Evolutionary conservation across 2,888 invertebrate species (phyloP).

Genomic region (Pasiphila rectangulata): DNA sequence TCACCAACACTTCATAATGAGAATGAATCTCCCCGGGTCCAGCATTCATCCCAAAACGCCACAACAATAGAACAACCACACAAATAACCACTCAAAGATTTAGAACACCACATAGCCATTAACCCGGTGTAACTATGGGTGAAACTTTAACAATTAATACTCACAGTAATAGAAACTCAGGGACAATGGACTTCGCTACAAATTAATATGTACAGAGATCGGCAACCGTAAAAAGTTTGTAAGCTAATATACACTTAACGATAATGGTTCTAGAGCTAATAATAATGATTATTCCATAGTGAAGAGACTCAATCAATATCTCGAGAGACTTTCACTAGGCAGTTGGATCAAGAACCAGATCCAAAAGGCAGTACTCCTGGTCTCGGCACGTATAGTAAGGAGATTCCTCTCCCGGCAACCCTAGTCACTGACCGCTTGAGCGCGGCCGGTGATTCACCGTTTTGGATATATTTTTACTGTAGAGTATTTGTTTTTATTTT

Average conservation of each 20-base stretch:
- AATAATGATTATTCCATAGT: too few species aligned
- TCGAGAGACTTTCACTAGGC: too few species aligned
- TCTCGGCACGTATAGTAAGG: too few species aligned
- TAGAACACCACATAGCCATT: slow-evolving; percentile 66
- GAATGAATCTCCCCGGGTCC: slow-evolving; percentile 42
- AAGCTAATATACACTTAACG: slow-evolving; percentile 1
- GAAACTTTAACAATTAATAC: slow-evolving; percentile 73
- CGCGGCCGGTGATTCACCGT: too few species aligned
- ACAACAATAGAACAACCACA: slow-evolving; percentile 62
- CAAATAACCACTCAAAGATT: slow-evolving; percentile 66
- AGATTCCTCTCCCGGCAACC: too few species aligned
- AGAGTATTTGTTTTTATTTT: too few species aligned
- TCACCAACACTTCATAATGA: slow-evolving; percentile 46
- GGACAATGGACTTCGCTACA: slow-evolving; percentile 65
- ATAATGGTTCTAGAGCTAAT: not conserved
- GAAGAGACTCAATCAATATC: too few species aligned
- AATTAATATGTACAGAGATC: slow-evolving; percentile 77
- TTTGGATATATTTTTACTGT: too few species aligned
- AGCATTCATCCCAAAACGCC: slow-evolving; percentile 61
- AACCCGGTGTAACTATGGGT: slow-evolving; percentile 69
- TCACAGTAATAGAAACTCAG: slow-evolving; percentile 73
- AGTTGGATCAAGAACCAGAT: too few species aligned
- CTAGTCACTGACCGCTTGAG: too few species aligned
- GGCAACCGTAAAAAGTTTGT: slow-evolving; percentile 49
- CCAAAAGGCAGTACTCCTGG: too few species aligned